A percentile compares a stretch with the other conserved stretches of the same genome.
These are phyloP conservation scores for Ariolimax columbianus DNA, from an alignment of 2,888 invertebrate genomes.

Conservation along the genomic window DNA sequence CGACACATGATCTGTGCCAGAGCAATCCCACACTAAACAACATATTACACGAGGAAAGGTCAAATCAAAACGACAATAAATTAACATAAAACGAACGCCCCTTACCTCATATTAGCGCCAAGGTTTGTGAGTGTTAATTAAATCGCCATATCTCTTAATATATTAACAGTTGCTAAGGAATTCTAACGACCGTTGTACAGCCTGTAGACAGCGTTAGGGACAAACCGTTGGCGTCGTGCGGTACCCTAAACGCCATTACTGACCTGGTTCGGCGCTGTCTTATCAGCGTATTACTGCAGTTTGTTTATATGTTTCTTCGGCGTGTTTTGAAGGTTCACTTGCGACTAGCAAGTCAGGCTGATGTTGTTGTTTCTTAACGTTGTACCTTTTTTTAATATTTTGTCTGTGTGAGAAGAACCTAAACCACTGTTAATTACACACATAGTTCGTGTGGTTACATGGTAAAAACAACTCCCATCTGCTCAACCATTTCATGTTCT, in stretches of 20 bases:
- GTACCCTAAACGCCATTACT: background rate
- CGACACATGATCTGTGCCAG: background rate
- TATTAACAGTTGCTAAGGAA: slow-evolving; percentile 39
- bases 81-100: slow-evolving; percentile 1
- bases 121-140: slow-evolving; percentile 23
- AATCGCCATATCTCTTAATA: slow-evolving; percentile 27
- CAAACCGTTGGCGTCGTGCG: background rate
- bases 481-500: no score
- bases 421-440: no score
- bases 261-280: no score
- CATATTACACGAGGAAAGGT: background rate
- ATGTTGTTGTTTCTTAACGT: no score
- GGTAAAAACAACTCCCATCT: no score
- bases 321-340: no score
- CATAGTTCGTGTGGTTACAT: no score
- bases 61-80: background rate
- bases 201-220: background rate
- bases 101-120: slow-evolving; percentile 5
- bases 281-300: no score
- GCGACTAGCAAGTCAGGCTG: no score
- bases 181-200: slow-evolving; percentile 13
- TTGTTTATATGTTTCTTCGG: background rate
- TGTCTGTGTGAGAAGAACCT: no score
- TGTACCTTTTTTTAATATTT: no score
- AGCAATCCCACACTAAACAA: background rate